These are phyloP conservation scores for Luperina nickerlii DNA, from an alignment of 2,888 invertebrate genomes.

Conservation along the genomic window DNA sequence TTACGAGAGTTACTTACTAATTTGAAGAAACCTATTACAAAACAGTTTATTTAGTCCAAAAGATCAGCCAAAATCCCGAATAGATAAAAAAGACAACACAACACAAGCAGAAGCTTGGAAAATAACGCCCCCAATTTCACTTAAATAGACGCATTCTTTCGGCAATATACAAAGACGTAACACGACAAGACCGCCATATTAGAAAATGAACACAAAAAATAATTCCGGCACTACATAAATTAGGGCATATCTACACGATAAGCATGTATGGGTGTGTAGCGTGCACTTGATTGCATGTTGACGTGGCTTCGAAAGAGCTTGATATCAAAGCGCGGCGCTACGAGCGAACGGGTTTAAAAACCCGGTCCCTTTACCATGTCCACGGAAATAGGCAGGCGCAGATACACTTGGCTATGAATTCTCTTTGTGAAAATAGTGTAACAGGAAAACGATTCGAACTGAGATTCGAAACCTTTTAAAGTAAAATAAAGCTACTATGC, in stretches of 20 bases:
- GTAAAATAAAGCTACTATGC: not conserved
- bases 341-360: conserved; percentile 76
- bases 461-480: not conserved
- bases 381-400: conserved; percentile 71
- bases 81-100: not conserved
- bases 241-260: conserved; percentile 59
- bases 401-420: conserved; percentile 50
- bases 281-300: conserved; percentile 75
- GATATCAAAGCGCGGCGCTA: conserved; percentile 79
- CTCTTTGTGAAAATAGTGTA: conserved; percentile 36
- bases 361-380: conserved; percentile 75
- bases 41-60: not conserved
- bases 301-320: conserved; percentile 76
- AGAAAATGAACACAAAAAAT: conserved; percentile 42
- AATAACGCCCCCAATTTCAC: not conserved
- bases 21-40: not conserved
- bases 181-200: conserved; percentile 9
- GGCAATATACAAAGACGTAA: conserved; percentile 22
- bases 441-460: conserved; percentile 11
- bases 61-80: not conserved
- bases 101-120: not conserved
- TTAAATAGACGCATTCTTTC: not conserved
- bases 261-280: conserved; percentile 62
- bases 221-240: conserved; percentile 56
- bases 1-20: not conserved